Evolutionary conservation across 2,113 vertebrate species (phyloP).

Genomic region (Carollia perspicillata): DNA sequence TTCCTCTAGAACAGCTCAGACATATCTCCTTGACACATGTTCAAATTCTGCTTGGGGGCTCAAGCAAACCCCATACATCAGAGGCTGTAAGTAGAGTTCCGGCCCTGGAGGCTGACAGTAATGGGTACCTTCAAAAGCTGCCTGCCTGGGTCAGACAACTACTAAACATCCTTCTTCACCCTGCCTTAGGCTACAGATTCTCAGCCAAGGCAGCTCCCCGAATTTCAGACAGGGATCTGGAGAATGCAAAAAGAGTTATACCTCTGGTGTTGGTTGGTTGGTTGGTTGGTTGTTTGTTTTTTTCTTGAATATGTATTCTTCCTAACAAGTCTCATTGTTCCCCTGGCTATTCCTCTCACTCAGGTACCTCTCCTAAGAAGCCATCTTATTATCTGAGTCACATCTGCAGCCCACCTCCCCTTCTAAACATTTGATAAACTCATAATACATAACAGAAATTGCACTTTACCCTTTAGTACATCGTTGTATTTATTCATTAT

Average conservation of each 20-base stretch:
- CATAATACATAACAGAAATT: not conserved
- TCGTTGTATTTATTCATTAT: not conserved
- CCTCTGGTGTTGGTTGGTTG: not conserved
- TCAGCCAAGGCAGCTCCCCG: not conserved
- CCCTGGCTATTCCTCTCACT: not conserved
- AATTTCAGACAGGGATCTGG: not conserved
- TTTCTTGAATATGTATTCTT: not conserved
- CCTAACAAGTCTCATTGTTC: not conserved
- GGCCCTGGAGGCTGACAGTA: slow-evolving; percentile 48
- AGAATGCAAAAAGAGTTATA: not conserved
- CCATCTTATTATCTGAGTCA: not conserved
- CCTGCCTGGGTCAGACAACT: not conserved
- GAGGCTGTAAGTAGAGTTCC: not conserved
- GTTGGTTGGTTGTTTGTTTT: too few relatives aligned
- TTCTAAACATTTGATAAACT: not conserved
- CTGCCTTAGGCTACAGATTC: slow-evolving; percentile 24
- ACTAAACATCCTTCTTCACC: slow-evolving; percentile 28
- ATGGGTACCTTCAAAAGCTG: slow-evolving; percentile 10
- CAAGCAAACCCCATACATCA: slow-evolving; percentile 44
- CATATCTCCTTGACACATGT: not conserved
- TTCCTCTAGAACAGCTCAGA: not conserved
- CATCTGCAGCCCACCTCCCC: not conserved
- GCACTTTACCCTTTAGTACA: not conserved
- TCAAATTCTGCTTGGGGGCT: not conserved
- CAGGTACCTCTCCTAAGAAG: not conserved